These are phyloP conservation scores for Sebastolobus altivelis DNA, from an alignment of 2,797 vertebrate genomes.

Conservation along the genomic window DNA sequence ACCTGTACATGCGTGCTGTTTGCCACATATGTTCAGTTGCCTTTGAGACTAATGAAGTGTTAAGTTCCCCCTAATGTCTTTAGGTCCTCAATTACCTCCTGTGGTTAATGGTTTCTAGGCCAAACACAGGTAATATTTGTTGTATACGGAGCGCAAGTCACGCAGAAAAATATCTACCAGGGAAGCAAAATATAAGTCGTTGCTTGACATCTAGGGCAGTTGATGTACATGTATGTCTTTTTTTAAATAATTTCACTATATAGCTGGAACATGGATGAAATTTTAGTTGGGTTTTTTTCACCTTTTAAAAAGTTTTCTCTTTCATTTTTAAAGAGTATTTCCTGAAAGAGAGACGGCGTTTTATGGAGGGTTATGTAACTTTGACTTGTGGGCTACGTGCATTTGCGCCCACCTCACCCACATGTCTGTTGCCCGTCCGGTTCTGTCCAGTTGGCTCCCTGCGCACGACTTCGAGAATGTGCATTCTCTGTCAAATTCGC, in stretches of 20 bases:
- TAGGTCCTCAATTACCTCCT: conserved; percentile 48
- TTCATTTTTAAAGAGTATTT: conserved; percentile 33
- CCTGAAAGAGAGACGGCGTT: conserved; percentile 35
- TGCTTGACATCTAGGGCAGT: neutral
- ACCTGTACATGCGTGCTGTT: conserved; percentile 49
- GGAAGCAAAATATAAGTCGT: conserved; percentile 24
- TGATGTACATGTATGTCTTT: neutral
- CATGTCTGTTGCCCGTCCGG: conserved; percentile 55
- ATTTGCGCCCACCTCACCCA: conserved; percentile 61
- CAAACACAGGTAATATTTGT: conserved; percentile 56
- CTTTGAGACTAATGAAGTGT: conserved; percentile 72
- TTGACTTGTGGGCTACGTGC: conserved; percentile 49
- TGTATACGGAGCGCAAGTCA: conserved; percentile 30
- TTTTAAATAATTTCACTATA: neutral
- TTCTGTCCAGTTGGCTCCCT: conserved; percentile 54
- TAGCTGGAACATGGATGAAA: neutral
- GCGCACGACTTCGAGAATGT: conserved; percentile 49
- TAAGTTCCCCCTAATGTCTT: conserved; percentile 59
- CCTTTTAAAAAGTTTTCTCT: neutral
- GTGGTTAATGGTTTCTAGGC: conserved; percentile 57
- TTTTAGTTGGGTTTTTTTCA: neutral
- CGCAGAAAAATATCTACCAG: conserved; percentile 11
- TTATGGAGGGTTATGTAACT: conserved; percentile 69
- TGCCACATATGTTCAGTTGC: conserved; percentile 59
- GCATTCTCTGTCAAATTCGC: conserved; percentile 70